Percentiles rank a stretch among this genome's conserved stretches.
Conservation (phyloP, 2,113 vertebrate species). For the Dryoscopus gambensis region DNA sequence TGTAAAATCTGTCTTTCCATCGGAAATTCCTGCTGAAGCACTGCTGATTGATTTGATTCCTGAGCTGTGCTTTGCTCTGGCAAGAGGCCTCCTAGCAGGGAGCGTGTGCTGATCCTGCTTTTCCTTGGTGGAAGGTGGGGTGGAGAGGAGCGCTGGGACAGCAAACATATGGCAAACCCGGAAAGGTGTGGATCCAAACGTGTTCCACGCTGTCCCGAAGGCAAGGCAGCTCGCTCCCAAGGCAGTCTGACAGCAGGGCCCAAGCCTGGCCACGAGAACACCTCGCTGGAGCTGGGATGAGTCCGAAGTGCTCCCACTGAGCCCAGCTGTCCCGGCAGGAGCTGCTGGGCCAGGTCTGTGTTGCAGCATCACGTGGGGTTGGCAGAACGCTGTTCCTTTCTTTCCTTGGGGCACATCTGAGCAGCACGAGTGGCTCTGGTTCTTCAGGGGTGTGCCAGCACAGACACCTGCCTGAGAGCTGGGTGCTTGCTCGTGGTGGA, state of each 20-base stretch:
- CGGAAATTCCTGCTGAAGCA: background rate
- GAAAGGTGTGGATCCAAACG: background rate
- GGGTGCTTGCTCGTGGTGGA: constrained; percentile 33
- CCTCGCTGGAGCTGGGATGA: background rate
- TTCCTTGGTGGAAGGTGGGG: background rate
- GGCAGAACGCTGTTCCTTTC: background rate
- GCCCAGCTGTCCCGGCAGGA: constrained; percentile 49
- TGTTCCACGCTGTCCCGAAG: background rate
- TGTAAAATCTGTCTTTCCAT: background rate
- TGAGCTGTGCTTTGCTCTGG: background rate
- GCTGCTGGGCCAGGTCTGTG: background rate
- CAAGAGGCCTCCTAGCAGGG: background rate
- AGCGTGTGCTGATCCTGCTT: background rate
- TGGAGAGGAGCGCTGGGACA: background rate
- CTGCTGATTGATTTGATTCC: background rate
- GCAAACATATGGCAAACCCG: background rate
- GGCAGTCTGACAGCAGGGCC: background rate
- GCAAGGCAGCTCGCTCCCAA: background rate
- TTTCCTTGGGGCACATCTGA: background rate
- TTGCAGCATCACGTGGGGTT: background rate
- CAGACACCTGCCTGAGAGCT: constrained; percentile 43
- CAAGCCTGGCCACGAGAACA: background rate
- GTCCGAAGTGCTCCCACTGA: background rate
- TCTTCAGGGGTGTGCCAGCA: constrained; percentile 21
- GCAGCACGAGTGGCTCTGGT: background rate